Conservation (phyloP, 2,113 vertebrate species). For the Tylochromis polylepis region DNA sequence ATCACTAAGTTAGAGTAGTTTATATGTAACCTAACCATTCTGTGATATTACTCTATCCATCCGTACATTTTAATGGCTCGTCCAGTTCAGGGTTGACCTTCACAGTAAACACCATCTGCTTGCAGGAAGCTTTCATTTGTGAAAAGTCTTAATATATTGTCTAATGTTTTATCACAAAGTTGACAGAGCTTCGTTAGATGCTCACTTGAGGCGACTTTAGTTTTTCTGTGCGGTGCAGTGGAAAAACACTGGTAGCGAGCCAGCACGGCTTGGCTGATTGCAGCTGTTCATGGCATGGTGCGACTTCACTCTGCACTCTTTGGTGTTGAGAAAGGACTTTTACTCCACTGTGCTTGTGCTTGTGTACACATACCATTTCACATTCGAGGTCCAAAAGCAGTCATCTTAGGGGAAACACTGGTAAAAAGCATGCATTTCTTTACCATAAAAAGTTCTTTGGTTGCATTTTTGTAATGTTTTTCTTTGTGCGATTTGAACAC, state of each 20-base stretch:
- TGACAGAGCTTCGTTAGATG: neutral
- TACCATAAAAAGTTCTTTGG: neutral
- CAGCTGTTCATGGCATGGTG: neutral
- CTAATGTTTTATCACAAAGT: neutral
- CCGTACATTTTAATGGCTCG: neutral
- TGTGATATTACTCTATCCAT: neutral
- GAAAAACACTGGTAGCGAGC: neutral
- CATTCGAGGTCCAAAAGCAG: neutral
- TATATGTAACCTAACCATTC: neutral
- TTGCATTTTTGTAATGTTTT: neutral
- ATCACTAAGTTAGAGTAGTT: neutral
- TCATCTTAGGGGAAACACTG: neutral
- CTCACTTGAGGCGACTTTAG: neutral
- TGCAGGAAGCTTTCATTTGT: neutral
- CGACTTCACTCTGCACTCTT: neutral
- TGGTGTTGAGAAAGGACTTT: constrained; percentile 6
- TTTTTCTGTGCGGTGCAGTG: neutral
- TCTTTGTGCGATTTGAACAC: neutral
- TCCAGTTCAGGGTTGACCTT: neutral
- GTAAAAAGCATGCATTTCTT: neutral
- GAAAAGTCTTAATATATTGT: neutral
- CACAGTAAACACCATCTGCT: neutral
- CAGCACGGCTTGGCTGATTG: neutral
- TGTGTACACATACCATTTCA: neutral
- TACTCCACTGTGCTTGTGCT: neutral